These are phyloP conservation scores for Agelas oroides DNA, from an alignment of 37 sponge, comb jelly and placozoan species.

Conservation along the genomic window DNA sequence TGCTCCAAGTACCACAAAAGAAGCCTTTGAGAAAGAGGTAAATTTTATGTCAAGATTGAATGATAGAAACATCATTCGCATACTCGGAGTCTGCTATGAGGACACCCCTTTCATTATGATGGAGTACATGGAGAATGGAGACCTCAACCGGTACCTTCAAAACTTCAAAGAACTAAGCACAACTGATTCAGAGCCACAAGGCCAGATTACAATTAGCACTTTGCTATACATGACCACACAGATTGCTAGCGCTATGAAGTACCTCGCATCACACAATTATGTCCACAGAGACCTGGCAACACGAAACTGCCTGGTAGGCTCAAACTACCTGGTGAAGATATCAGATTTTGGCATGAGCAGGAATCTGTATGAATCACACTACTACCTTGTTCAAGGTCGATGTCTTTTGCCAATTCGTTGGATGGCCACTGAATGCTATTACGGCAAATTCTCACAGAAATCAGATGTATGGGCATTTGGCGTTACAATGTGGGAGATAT, in stretches of 20 bases:
- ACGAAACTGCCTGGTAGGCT: constrained; percentile 68
- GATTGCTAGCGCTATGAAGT: constrained; percentile 63
- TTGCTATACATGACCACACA: constrained; percentile 53
- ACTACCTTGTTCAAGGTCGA: constrained; percentile 41
- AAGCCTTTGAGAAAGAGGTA: constrained; percentile 66
- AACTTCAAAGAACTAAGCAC: constrained; percentile 14
- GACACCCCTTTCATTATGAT: constrained; percentile 64
- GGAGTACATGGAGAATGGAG: constrained; percentile 85
- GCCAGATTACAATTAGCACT: background rate
- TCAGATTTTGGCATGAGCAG: constrained; percentile 73
- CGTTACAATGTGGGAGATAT: constrained; percentile 65
- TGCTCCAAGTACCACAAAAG: background rate
- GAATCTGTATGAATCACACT: constrained; percentile 52
- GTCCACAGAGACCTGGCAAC: constrained; percentile 70
- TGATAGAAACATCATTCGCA: constrained; percentile 45
- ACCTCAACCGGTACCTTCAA: constrained; percentile 70
- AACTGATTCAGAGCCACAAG: background rate
- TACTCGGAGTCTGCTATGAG: constrained; percentile 60
- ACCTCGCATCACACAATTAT: constrained; percentile 55
- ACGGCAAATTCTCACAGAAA: constrained; percentile 63
- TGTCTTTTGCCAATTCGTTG: constrained; percentile 49
- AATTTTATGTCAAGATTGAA: constrained; percentile 70
- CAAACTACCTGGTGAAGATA: constrained; percentile 54
- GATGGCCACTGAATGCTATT: constrained; percentile 71
- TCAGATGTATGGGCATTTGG: constrained; percentile 73